A percentile compares a stretch with the other conserved stretches of the same genome.
Conservation (phyloP, 2,113 vertebrate species). For the Probosciger aterrimus region DNA sequence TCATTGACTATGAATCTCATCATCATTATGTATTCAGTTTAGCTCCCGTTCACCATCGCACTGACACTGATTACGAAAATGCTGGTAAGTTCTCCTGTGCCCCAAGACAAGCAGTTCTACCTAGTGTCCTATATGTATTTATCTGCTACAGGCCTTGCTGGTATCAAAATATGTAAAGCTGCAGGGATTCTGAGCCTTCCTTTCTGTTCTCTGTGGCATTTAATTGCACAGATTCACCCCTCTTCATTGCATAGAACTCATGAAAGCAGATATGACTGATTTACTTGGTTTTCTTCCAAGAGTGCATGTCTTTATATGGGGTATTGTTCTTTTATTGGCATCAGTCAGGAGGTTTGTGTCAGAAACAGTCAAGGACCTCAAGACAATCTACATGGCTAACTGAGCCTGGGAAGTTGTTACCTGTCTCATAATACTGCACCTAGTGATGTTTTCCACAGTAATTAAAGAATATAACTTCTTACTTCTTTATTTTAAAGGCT, state of each 20-base stretch:
- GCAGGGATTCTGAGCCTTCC: not conserved
- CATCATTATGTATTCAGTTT: not conserved
- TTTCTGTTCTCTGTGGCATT: not conserved
- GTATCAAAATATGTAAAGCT: not conserved
- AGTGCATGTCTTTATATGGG: not conserved
- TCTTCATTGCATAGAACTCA: not conserved
- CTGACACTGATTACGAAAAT: not conserved
- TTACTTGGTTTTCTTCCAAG: not conserved
- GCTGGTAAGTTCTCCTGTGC: not conserved
- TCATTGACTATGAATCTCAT: not conserved
- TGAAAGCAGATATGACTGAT: not conserved
- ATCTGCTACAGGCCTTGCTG: not conserved
- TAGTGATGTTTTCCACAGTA: not conserved
- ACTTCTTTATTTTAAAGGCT: not conserved
- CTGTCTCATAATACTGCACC: not conserved
- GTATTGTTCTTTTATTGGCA: not conserved
- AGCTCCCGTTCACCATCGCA: not conserved
- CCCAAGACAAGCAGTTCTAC: not conserved
- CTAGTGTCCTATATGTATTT: not conserved
- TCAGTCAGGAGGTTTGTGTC: not conserved
- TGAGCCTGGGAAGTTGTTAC: not conserved
- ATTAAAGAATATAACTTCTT: not conserved
- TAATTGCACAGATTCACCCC: not conserved
- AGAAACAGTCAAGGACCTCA: not conserved
- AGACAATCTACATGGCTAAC: not conserved